Conservation (phyloP, 2,797 vertebrate genomes). For the Sebastes matsubarae region DNA sequence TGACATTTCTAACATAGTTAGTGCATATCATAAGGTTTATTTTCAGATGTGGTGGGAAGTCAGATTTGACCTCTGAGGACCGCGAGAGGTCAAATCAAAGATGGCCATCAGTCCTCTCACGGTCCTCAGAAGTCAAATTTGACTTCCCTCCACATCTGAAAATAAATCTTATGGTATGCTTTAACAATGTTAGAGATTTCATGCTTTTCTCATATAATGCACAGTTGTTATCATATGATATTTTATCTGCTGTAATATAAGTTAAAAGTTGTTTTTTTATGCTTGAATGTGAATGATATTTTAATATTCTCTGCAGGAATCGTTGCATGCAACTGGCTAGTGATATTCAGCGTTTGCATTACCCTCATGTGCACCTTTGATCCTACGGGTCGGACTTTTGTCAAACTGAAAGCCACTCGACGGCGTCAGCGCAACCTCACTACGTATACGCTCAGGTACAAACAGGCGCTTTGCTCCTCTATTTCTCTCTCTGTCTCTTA, state of each 20-base stretch:
- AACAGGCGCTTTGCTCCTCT: background rate
- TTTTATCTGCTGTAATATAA: no score
- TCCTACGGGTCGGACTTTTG: conserved; percentile 96
- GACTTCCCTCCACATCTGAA: no score
- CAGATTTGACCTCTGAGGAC: no score
- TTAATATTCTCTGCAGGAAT: conserved; percentile 82
- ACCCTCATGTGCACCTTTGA: conserved; percentile 98
- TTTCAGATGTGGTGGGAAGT: background rate
- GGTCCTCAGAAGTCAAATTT: no score
- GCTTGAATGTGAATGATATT: background rate
- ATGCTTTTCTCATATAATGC: no score
- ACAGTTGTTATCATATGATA: no score
- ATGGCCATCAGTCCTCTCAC: background rate
- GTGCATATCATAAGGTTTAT: background rate
- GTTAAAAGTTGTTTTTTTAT: background rate
- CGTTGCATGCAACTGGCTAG: conserved; percentile 98
- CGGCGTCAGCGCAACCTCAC: conserved; percentile 95
- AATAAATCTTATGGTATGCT: no score
- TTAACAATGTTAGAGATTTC: no score
- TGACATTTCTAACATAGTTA: background rate
- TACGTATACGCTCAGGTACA: conserved; percentile 94
- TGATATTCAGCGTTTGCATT: conserved; percentile 97
- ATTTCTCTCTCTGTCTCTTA: background rate
- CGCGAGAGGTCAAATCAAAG: background rate
- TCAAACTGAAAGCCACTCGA: conserved; percentile 96